A percentile compares a stretch with the other conserved stretches of the same genome.
These are phyloP conservation scores for Drosophila cognata DNA, from an alignment of 2,888 invertebrate genomes.

Conservation along the genomic window DNA sequence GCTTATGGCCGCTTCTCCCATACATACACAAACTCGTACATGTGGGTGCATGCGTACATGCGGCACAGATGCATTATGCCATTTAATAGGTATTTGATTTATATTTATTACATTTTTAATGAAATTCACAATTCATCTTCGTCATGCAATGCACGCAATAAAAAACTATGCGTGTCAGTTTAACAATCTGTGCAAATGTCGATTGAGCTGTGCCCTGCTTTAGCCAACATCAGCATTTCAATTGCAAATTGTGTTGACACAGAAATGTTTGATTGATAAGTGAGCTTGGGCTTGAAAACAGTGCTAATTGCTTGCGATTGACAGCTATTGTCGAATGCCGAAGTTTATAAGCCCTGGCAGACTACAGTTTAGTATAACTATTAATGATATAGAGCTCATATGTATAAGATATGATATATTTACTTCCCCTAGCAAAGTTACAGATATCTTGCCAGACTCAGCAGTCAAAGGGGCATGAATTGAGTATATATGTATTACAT, in stretches of 20 bases:
- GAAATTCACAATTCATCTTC: conserved; percentile 53
- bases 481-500: background rate
- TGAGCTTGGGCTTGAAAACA: background rate
- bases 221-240: conserved; percentile 69
- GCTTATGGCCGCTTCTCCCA: conserved; percentile 48
- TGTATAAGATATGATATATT: background rate
- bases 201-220: conserved; percentile 57
- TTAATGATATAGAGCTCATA: background rate
- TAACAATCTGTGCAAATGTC: conserved; percentile 46
- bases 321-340: conserved; percentile 9
- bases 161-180: conserved; percentile 49
- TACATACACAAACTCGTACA: conserved; percentile 3
- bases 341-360: background rate
- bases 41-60: conserved; percentile 13
- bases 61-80: conserved; percentile 21
- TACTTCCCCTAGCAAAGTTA: background rate
- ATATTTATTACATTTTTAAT: conserved; percentile 50
- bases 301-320: conserved; percentile 9
- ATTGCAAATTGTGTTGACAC: conserved; percentile 50
- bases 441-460: background rate
- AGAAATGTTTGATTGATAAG: conserved; percentile 34
- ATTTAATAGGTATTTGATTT: conserved; percentile 56
- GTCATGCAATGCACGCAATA: conserved; percentile 34
- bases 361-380: background rate
- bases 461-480: background rate